Evolutionary conservation across 2,113 vertebrate species (phyloP).

Genomic region (Otocyon megalotis): DNA sequence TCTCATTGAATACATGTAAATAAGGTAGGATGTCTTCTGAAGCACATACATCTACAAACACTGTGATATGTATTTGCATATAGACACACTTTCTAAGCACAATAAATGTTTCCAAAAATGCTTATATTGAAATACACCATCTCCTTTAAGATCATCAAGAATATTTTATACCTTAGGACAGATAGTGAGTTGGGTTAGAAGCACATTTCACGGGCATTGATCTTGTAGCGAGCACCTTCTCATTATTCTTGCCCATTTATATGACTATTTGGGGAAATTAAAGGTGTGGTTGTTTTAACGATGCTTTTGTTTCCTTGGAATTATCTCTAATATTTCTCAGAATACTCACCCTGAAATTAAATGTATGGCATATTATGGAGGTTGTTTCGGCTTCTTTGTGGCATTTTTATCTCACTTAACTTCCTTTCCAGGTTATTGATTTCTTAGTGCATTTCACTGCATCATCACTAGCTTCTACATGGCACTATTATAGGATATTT

Average conservation of each 20-base stretch:
- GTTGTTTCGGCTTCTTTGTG: neutral
- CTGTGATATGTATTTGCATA: neutral
- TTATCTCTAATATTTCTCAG: neutral
- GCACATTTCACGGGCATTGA: neutral
- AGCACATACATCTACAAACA: neutral
- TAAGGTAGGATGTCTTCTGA: neutral
- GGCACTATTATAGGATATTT: neutral
- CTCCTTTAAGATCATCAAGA: neutral
- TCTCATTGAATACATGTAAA: conserved; percentile 10
- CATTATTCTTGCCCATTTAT: neutral
- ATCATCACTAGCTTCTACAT: conserved; percentile 3
- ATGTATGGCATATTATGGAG: neutral
- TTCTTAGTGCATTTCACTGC: conserved; percentile 16
- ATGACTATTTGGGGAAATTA: conserved; percentile 46
- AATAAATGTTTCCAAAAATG: conserved; percentile 15
- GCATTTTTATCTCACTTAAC: conserved; percentile 49
- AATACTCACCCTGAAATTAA: neutral
- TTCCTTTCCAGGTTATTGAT: conserved; percentile 49
- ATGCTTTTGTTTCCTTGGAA: conserved; percentile 10
- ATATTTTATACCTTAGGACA: conserved; percentile 15
- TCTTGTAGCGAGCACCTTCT: neutral
- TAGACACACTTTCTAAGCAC: neutral
- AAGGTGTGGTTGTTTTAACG: neutral
- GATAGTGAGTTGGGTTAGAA: neutral
- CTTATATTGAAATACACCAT: neutral